phyloP scores from a whole-genome alignment of 2,888 invertebrate genomes.

The Latrodectus hesperus region DNA sequence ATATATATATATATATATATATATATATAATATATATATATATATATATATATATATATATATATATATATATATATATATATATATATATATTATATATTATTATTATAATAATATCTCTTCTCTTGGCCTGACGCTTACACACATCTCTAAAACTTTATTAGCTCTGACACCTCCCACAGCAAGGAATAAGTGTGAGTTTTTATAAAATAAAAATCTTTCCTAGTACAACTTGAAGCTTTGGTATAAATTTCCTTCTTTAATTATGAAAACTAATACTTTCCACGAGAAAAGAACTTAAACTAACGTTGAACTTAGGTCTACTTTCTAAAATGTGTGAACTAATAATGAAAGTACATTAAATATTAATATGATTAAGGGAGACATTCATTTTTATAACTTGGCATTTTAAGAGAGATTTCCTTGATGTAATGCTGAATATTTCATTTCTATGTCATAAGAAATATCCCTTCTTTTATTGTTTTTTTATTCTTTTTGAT shows the following conservation, averaged over 20 bases:
- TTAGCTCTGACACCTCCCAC: too few relatives aligned
- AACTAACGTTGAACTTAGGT: neutral
- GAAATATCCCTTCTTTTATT: slow-evolving; percentile 21
- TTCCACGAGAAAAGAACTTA: neutral
- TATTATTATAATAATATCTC: too few relatives aligned
- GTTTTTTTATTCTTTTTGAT: slow-evolving; percentile 30
- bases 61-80: too few relatives aligned
- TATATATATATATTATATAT: too few relatives aligned
- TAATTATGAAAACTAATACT: neutral
- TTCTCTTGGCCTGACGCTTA: too few relatives aligned
- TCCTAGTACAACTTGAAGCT: too few relatives aligned
- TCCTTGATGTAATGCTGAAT: slow-evolving; percentile 42
- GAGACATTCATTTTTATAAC: slow-evolving; percentile 35
- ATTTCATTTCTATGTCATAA: slow-evolving; percentile 43
- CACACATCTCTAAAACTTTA: too few relatives aligned
- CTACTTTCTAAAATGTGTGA: slow-evolving; percentile 34
- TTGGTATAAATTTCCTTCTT: neutral
- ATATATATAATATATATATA: too few relatives aligned
- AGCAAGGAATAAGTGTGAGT: too few relatives aligned
- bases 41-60: too few relatives aligned
- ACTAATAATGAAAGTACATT: slow-evolving; percentile 28
- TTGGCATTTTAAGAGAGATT: slow-evolving; percentile 18
- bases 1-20: too few relatives aligned
- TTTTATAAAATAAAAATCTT: too few relatives aligned
- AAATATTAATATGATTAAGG: slow-evolving; percentile 45